Percentiles rank a stretch among this genome's conserved stretches.
Conservation (phyloP, 2,113 vertebrate species). For the Atlantisia rogersi region DNA sequence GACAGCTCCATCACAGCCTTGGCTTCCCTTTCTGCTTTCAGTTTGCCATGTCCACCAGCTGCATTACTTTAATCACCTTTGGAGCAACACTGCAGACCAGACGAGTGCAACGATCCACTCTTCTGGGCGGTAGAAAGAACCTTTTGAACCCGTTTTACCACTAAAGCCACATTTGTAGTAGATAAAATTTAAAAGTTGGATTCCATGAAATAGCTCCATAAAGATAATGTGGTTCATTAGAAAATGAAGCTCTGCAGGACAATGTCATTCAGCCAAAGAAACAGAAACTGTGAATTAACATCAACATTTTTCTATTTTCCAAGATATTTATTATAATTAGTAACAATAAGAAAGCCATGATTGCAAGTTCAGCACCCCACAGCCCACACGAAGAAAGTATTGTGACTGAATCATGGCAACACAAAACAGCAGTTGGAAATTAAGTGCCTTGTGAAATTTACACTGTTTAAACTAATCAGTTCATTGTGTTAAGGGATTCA, state of each 20-base stretch:
- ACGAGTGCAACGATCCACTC: background rate
- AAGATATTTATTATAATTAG: conserved; percentile 2
- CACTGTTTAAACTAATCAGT: conserved; percentile 48
- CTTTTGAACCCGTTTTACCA: background rate
- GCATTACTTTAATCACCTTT: background rate
- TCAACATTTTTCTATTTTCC: conserved; percentile 4
- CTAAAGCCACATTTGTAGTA: background rate
- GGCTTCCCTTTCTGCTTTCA: background rate
- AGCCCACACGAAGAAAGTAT: background rate
- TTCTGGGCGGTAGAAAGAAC: background rate
- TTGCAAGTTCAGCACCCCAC: background rate
- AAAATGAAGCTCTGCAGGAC: background rate
- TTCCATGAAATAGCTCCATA: background rate
- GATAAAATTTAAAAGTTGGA: background rate
- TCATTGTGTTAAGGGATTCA: conserved; percentile 36
- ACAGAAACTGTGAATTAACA: background rate
- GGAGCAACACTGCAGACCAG: background rate
- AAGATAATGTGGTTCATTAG: background rate
- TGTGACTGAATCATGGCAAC: background rate
- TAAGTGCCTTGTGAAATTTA: conserved; percentile 10
- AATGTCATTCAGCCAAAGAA: background rate
- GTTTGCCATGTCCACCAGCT: background rate
- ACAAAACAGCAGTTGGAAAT: conserved; percentile 39
- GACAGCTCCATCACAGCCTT: background rate
- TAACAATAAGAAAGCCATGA: background rate